Evolutionary conservation across 1,140 invertebrate genomes (phyloP).

Genomic region (Polyergus mexicanus): DNA sequence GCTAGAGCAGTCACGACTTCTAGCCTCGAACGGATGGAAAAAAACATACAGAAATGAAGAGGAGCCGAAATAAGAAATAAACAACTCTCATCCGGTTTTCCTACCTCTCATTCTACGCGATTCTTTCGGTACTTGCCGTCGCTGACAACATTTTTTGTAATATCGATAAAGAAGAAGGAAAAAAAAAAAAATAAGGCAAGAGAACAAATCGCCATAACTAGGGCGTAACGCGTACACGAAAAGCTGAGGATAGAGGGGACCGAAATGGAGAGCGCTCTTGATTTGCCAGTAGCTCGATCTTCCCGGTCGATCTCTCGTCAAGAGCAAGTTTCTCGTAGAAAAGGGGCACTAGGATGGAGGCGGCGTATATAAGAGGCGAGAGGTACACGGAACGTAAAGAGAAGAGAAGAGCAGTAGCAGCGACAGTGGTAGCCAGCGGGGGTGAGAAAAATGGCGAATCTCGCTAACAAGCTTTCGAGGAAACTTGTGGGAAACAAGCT

Average conservation of each 20-base stretch:
- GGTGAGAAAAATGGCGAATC: conserved; percentile 78
- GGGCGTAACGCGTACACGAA: conserved; percentile 64
- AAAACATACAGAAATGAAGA: conserved; percentile 42
- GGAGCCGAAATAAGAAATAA: conserved; percentile 1
- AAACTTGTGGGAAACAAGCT: conserved; percentile 76
- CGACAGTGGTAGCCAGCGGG: conserved; percentile 49
- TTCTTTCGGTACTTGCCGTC: neutral
- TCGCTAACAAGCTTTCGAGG: conserved; percentile 83
- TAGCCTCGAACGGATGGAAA: conserved; percentile 12
- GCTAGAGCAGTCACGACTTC: neutral
- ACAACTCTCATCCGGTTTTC: conserved; percentile 15
- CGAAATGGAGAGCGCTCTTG: conserved; percentile 66
- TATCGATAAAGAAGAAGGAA: conserved; percentile 33
- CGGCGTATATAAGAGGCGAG: conserved; percentile 57
- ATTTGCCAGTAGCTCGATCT: conserved; percentile 67
- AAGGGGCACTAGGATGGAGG: conserved; percentile 56
- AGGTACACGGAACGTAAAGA: conserved; percentile 35
- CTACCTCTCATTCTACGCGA: neutral
- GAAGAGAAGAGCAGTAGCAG: conserved; percentile 48
- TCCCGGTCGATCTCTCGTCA: conserved; percentile 72
- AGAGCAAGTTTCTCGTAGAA: conserved; percentile 45
- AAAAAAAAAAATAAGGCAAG: conserved; percentile 3
- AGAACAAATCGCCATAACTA: conserved; percentile 70
- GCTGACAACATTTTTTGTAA: conserved; percentile 7
- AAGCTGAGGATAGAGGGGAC: conserved; percentile 8